Evolutionary conservation across 2,888 invertebrate genomes (phyloP).

Genomic region (Shargacucullia verbasci): DNA sequence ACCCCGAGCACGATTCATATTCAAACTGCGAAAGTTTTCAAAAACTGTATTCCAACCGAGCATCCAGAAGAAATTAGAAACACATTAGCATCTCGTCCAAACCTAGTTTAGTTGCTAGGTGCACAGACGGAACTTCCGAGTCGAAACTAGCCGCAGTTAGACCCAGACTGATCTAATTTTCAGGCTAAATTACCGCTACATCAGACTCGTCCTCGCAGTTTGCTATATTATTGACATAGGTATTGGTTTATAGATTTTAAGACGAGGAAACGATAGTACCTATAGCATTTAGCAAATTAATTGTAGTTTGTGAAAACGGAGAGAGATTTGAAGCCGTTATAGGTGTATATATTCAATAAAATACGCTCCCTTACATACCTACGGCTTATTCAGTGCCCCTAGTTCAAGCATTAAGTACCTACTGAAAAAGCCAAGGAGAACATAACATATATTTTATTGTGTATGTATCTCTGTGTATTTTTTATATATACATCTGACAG

Average conservation of each 20-base stretch:
- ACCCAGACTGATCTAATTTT: constrained; percentile 54
- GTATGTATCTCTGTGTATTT: too few relatives aligned
- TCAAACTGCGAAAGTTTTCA: constrained; percentile 41
- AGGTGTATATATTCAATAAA: too few relatives aligned
- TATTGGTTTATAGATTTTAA: neutral
- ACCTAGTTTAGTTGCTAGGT: constrained; percentile 36
- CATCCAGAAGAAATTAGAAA: constrained; percentile 54
- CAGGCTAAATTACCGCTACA: constrained; percentile 47
- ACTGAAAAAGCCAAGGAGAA: too few relatives aligned
- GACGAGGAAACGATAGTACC: neutral
- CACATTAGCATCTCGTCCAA: constrained; percentile 51
- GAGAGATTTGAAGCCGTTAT: too few relatives aligned
- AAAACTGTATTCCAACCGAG: constrained; percentile 42
- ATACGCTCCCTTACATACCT: too few relatives aligned
- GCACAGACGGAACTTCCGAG: constrained; percentile 37
- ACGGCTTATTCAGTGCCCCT: too few relatives aligned
- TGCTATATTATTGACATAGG: constrained; percentile 25
- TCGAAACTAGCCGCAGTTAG: constrained; percentile 30
- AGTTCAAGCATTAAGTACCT: too few relatives aligned
- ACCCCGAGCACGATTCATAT: constrained; percentile 21
- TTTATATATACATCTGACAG: too few relatives aligned
- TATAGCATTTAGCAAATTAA: too few relatives aligned
- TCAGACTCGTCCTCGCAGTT: constrained; percentile 22
- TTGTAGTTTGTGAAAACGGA: too few relatives aligned
- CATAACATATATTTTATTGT: too few relatives aligned